A percentile compares a stretch with the other conserved stretches of the same genome.
phyloP scores from a whole-genome alignment of 2,797 vertebrate genomes.

The Cossypha heuglini region DNA sequence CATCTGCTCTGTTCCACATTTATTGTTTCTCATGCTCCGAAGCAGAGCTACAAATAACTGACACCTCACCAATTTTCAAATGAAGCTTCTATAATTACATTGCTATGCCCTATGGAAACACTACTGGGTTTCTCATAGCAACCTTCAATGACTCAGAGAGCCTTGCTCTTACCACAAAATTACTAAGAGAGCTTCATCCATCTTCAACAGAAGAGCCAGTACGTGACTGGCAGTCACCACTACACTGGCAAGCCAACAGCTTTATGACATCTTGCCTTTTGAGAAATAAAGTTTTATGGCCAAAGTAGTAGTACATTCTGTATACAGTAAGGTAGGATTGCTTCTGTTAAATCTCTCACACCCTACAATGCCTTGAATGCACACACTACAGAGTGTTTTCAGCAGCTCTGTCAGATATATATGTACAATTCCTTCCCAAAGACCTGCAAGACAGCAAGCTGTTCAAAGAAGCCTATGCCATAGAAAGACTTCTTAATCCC shows the following conservation, averaged over 20 bases:
- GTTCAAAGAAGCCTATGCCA: background rate
- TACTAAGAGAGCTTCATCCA: background rate
- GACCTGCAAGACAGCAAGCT: background rate
- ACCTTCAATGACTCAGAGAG: background rate
- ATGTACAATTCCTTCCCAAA: background rate
- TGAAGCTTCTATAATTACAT: background rate
- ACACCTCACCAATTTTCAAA: background rate
- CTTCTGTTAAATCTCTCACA: background rate
- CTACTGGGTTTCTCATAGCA: background rate
- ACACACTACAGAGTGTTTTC: background rate
- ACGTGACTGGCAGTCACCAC: background rate
- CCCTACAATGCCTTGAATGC: background rate
- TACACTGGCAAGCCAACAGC: background rate
- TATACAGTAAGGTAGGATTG: background rate
- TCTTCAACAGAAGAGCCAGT: background rate
- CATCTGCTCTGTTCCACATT: background rate
- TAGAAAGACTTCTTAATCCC: background rate
- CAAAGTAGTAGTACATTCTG: background rate
- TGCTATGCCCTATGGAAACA: background rate
- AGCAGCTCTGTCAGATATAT: background rate
- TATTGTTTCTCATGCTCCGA: background rate
- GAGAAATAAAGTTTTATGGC: background rate
- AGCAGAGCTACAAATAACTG: conserved; percentile 1
- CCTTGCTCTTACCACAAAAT: background rate
- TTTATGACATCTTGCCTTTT: background rate